These are phyloP conservation scores for Cinara cedri DNA, from an alignment of 2,888 invertebrate genomes.

Conservation along the genomic window DNA sequence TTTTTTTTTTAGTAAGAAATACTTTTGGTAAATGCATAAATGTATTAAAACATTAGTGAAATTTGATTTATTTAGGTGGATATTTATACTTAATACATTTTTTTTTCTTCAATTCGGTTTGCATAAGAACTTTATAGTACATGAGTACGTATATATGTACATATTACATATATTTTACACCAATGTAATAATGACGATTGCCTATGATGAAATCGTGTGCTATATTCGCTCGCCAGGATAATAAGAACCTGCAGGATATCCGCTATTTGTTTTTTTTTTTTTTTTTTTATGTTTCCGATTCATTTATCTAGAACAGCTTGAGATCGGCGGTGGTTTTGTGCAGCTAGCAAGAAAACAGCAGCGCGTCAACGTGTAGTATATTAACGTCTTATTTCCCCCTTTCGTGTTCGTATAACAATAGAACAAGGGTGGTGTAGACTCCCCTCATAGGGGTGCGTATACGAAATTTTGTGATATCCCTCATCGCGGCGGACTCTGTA, in stretches of 20 bases:
- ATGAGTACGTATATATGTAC: neutral
- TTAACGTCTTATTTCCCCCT: slow-evolving; percentile 39
- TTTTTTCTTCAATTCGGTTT: neutral
- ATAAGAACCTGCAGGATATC: slow-evolving; percentile 52
- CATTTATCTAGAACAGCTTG: slow-evolving; percentile 44
- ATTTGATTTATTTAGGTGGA: too few relatives aligned
- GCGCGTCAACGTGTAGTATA: neutral
- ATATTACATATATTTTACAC: neutral
- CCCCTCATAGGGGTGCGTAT: slow-evolving; percentile 17
- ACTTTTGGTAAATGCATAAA: neutral
- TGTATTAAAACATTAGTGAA: too few relatives aligned
- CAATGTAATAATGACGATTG: neutral
- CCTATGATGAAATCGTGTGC: slow-evolving; percentile 1
- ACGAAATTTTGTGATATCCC: neutral
- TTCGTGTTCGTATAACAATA: slow-evolving; percentile 21
- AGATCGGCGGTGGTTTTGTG: slow-evolving; percentile 1
- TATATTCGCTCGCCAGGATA: neutral
- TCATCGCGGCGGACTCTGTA: neutral
- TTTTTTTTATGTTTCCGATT: slow-evolving; percentile 41
- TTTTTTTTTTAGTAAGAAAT: neutral
- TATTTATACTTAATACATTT: too few relatives aligned
- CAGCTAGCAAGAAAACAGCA: neutral
- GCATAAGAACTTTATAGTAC: neutral
- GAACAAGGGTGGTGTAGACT: slow-evolving; percentile 19
- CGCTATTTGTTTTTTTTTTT: neutral